These are phyloP conservation scores for Lophochroa leadbeateri DNA, from an alignment of 2,113 vertebrate species.

Conservation along the genomic window DNA sequence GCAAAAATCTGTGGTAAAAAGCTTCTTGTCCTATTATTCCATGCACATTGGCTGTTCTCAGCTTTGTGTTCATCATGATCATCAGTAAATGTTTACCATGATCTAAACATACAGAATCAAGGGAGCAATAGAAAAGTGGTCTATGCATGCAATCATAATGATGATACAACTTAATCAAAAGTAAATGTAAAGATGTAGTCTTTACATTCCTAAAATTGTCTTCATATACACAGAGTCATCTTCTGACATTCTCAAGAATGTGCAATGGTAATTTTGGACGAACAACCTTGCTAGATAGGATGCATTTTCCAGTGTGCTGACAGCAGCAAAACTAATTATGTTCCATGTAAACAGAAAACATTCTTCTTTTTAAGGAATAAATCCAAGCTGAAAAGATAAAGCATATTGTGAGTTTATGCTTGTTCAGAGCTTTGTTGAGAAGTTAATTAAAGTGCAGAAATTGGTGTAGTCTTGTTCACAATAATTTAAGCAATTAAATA, in stretches of 20 bases:
- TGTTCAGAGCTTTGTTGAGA: constrained; percentile 19
- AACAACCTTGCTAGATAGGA: background rate
- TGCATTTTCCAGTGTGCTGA: background rate
- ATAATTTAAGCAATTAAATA: constrained; percentile 28
- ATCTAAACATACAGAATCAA: background rate
- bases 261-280: background rate
- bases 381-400: background rate
- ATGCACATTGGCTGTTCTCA: background rate
- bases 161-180: background rate
- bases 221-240: background rate
- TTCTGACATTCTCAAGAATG: background rate
- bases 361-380: constrained; percentile 36
- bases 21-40: background rate
- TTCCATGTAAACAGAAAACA: constrained; percentile 9
- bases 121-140: background rate
- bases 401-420: background rate
- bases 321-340: constrained; percentile 6
- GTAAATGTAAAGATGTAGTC: background rate
- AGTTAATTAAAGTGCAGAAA: background rate
- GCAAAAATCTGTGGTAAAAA: background rate
- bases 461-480: background rate
- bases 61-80: background rate
- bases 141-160: background rate
- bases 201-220: background rate
- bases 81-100: background rate